Evolutionary conservation across 2,888 invertebrate genomes (phyloP), one percentile per base, ranked within the genome.

Genomic region (Drosophila tripunctata): DNA sequence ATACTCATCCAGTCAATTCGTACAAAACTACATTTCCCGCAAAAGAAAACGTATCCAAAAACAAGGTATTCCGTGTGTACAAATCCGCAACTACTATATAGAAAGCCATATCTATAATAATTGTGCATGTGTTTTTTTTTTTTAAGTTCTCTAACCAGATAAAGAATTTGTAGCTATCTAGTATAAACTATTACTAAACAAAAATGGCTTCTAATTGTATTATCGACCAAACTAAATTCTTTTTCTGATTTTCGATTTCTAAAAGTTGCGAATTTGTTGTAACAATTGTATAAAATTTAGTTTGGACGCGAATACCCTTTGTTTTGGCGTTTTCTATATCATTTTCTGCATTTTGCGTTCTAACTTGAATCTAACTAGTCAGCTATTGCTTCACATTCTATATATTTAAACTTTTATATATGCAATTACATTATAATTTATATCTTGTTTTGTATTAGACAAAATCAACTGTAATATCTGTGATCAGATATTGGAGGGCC

Each of bases 401-500:
- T 50, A 27, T 24, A n/a, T 27, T 15, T 17, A 33, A 17, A 43
- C n/a, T 5, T 27, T 0, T 8, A 22, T 3, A 43, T 4, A 10
- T 10, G 4, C 21, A 2, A 7, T 10, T 10, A 3, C 30, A n/a
- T 19, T 1, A 8, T 12, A 38, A 15, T 19, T 4, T 19, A 64
- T 22, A 6, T 27, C 27, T 27, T 27, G 4, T 21, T n/a, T 5
- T 15, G 2, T 30, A 6, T 35, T 21, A 96, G 96, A 97, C 92
- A 97, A 98, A 92, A 94, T 95, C 67, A 97, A 96, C 88, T 98
- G 97, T 88, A 95, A 97, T 88, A 97, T 97, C 73, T 98, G 98
- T 90, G 97, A 98, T 89, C 95, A 96, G 87, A 97, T 97, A 76
- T 92, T 98, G 63, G 96, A 96, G 87, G 97, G 96, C 61, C 91